Conservation (phyloP, 2,113 vertebrate genomes). For the Machaerirhynchus nigripectus region DNA sequence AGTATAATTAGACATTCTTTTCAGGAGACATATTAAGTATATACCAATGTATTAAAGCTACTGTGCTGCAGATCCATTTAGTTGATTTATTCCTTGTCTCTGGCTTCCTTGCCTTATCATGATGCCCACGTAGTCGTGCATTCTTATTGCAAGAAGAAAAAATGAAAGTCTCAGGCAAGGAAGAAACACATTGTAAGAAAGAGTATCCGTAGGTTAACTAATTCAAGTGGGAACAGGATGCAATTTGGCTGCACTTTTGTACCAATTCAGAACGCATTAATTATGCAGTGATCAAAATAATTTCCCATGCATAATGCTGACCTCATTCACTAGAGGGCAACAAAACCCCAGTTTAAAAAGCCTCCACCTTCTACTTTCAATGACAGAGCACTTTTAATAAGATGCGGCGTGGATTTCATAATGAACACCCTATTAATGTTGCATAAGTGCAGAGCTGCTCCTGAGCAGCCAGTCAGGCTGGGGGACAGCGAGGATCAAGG, state of each 20-base stretch:
- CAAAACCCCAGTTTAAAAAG: conserved; percentile 71
- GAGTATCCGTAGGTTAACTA: conserved; percentile 7
- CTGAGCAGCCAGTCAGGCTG: conserved; percentile 21
- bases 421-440: conserved; percentile 61
- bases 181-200: neutral
- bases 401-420: conserved; percentile 46
- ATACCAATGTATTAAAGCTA: conserved; percentile 69
- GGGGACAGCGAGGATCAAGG: neutral
- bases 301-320: conserved; percentile 76
- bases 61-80: conserved; percentile 52
- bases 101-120: conserved; percentile 51
- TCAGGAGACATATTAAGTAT: conserved; percentile 72
- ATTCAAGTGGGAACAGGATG: conserved; percentile 27
- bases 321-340: conserved; percentile 85
- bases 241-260: conserved; percentile 25
- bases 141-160: neutral
- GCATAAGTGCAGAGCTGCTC: conserved; percentile 44
- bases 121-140: conserved; percentile 36
- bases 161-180: neutral
- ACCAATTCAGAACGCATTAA: conserved; percentile 54
- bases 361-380: conserved; percentile 64
- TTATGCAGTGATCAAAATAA: conserved; percentile 72
- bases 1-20: conserved; percentile 76
- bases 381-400: conserved; percentile 62
- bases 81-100: conserved; percentile 68